phyloP scores from a whole-genome alignment of 2,113 vertebrate species.

The Actenoides lindsayi region DNA sequence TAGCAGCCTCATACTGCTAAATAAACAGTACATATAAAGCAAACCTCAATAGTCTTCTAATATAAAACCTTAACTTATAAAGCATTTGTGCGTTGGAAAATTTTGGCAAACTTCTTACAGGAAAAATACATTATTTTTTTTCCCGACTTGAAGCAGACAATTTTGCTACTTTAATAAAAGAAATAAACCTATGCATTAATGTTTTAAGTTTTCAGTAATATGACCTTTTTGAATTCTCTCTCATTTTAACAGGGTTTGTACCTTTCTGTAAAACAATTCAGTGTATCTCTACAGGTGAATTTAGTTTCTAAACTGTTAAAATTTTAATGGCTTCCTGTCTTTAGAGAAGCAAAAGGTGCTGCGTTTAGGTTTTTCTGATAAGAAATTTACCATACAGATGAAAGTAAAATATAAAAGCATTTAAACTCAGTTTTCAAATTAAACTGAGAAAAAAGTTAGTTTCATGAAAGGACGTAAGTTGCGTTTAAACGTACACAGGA shows the following conservation, averaged over 20 bases:
- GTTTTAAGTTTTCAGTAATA: slow-evolving; percentile 51
- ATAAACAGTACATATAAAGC: not conserved
- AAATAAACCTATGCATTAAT: slow-evolving; percentile 66
- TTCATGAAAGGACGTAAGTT: not conserved
- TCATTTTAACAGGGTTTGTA: slow-evolving; percentile 54
- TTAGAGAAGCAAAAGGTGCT: slow-evolving; percentile 70
- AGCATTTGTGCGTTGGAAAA: not conserved
- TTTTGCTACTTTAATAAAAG: slow-evolving; percentile 46
- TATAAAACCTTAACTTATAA: not conserved
- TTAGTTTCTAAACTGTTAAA: slow-evolving; percentile 71
- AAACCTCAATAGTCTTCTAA: not conserved
- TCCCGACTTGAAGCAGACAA: not conserved
- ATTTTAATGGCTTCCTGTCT: slow-evolving; percentile 72
- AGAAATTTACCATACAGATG: slow-evolving; percentile 46
- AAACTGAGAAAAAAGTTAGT: slow-evolving; percentile 52
- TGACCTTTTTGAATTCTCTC: slow-evolving; percentile 28
- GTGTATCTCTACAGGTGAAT: slow-evolving; percentile 59
- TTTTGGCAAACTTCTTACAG: not conserved
- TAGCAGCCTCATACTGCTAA: not conserved
- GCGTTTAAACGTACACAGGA: not conserved
- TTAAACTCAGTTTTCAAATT: slow-evolving; percentile 42
- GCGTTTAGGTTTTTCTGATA: slow-evolving; percentile 49
- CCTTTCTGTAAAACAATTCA: slow-evolving; percentile 61
- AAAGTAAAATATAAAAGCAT: slow-evolving; percentile 57
- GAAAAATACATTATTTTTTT: not conserved